Percentiles rank a stretch among this genome's conserved stretches.
Evolutionary conservation across 2,888 invertebrate genomes (phyloP).

Genomic region (Eudasyphora cyanicolor): DNA sequence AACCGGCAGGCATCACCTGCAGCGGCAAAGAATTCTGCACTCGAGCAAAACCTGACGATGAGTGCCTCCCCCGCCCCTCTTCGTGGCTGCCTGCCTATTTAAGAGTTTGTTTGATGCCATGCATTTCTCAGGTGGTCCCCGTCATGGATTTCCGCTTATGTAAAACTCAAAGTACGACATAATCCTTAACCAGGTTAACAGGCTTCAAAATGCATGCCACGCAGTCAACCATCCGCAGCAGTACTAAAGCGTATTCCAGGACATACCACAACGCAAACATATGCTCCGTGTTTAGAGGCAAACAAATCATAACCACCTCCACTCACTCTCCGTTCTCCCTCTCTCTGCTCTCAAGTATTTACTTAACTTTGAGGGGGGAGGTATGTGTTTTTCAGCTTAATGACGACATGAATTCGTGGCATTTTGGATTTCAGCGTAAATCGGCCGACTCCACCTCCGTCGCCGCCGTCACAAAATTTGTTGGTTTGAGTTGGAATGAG

Average conservation of each 20-base stretch:
- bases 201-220: conserved; percentile 50
- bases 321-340: neutral
- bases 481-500: neutral
- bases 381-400: conserved; percentile 44
- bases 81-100: conserved; percentile 35
- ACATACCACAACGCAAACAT: neutral
- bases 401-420: conserved; percentile 57
- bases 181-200: conserved; percentile 63
- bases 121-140: neutral
- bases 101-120: neutral
- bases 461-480: neutral
- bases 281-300: neutral
- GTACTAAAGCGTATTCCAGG: neutral
- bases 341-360: conserved; percentile 16
- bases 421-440: conserved; percentile 41
- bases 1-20: neutral
- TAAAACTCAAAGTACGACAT: conserved; percentile 31
- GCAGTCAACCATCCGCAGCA: too few species aligned
- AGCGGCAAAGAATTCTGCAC: neutral
- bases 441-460: neutral
- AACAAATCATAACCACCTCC: too few species aligned
- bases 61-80: too few species aligned
- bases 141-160: neutral
- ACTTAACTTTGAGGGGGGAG: neutral
- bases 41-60: conserved; percentile 13